Conservation (phyloP, 2,113 vertebrate genomes). For the Coryphaenoides rupestris region DNA sequence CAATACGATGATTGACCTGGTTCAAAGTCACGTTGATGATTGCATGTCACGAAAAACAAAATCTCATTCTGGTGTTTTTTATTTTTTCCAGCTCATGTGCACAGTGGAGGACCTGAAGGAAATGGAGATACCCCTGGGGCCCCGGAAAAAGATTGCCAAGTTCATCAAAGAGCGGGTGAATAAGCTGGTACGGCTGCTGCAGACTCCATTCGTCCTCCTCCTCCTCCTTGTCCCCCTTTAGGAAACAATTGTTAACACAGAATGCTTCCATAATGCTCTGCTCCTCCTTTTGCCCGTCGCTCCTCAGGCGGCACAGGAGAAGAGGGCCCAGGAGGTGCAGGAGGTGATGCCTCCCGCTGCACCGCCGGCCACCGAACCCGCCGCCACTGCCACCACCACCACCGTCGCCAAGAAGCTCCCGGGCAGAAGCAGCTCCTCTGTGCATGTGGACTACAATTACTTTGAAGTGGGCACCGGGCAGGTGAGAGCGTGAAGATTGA, state of each 20-base stretch:
- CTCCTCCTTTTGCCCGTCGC: conserved; percentile 66
- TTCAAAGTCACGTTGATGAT: too few species aligned
- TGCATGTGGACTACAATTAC: conserved; percentile 86
- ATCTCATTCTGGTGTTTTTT: neutral
- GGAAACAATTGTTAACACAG: neutral
- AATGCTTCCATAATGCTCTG: too few species aligned
- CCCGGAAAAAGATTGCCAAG: conserved; percentile 93
- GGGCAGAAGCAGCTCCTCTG: conserved; percentile 77
- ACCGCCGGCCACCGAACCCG: too few species aligned
- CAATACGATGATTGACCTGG: too few species aligned
- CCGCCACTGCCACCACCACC: conserved; percentile 37
- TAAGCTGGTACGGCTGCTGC: conserved; percentile 81
- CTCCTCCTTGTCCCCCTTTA: neutral
- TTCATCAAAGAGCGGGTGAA: conserved; percentile 88
- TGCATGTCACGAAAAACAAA: neutral
- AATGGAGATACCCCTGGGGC: conserved; percentile 96
- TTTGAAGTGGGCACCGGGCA: conserved; percentile 94
- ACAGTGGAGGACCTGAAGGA: conserved; percentile 95
- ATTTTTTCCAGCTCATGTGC: conserved; percentile 86
- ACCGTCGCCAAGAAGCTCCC: conserved; percentile 70
- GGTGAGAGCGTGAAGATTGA: conserved; percentile 63
- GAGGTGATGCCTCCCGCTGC: conserved; percentile 6
- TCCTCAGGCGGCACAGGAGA: conserved; percentile 69
- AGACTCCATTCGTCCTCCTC: neutral
- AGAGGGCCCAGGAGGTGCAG: conserved; percentile 54